Percentiles rank a stretch among this genome's conserved stretches.
These are phyloP conservation scores for Pogonus chalceus DNA, from an alignment of 1,140 invertebrate genomes.

Conservation along the genomic window DNA sequence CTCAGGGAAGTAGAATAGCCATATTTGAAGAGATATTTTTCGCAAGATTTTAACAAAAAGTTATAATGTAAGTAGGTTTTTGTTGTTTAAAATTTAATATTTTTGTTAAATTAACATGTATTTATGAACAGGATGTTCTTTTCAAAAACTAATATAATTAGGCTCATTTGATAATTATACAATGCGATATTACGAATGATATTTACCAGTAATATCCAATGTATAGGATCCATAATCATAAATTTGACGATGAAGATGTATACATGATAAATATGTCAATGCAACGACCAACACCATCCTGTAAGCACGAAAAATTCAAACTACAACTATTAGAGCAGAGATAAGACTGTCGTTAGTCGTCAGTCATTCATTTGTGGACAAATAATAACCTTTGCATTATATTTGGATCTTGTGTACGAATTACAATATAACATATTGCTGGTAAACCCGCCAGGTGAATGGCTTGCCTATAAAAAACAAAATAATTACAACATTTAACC, in stretches of 20 bases:
- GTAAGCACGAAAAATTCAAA: conserved; percentile 27
- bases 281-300: conserved; percentile 65
- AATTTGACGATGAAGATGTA: conserved; percentile 78
- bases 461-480: conserved; percentile 52
- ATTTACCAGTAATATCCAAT: conserved; percentile 82
- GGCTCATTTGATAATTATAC: too few relatives aligned
- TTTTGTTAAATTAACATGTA: too few relatives aligned
- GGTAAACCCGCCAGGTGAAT: conserved; percentile 66
- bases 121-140: too few relatives aligned
- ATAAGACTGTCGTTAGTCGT: too few relatives aligned
- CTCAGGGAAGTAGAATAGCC: too few relatives aligned
- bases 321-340: background rate
- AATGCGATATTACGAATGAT: too few relatives aligned
- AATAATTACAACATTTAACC: background rate
- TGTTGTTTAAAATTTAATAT: too few relatives aligned
- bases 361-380: conserved; percentile 1
- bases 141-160: too few relatives aligned
- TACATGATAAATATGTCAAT: conserved; percentile 71
- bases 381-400: conserved; percentile 51
- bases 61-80: too few relatives aligned
- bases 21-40: too few relatives aligned
- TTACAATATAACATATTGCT: conserved; percentile 61
- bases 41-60: too few relatives aligned
- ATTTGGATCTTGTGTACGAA: conserved; percentile 48
- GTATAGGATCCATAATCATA: conserved; percentile 81